Conservation (phyloP, 2,888 invertebrate species). For the Acanthopleura granulata region DNA sequence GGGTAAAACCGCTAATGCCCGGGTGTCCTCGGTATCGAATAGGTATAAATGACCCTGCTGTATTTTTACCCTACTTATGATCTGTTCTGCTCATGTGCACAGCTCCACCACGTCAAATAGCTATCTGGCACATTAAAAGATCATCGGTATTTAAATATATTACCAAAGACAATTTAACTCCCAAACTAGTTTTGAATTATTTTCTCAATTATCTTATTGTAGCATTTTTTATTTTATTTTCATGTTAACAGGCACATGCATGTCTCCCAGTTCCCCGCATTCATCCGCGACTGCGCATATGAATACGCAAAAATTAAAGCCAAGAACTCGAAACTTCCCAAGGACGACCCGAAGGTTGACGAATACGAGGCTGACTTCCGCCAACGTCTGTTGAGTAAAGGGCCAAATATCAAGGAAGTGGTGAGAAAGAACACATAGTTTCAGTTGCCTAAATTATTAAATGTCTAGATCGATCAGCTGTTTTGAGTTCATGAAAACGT, state of each 20-base stretch:
- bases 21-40: no score
- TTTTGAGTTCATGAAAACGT: no score
- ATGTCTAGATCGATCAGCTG: no score
- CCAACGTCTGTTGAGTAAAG: constrained; percentile 22
- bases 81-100: no score
- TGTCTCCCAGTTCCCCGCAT: not conserved
- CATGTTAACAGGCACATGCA: constrained; percentile 8
- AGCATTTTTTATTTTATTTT: not conserved
- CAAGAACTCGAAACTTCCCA: constrained; percentile 11
- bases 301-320: constrained; percentile 17
- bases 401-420: constrained; percentile 33
- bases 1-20: no score
- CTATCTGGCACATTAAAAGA: no score
- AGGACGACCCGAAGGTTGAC: constrained; percentile 30
- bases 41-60: no score
- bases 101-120: no score
- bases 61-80: no score
- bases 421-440: constrained; percentile 20
- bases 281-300: constrained; percentile 5
- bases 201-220: not conserved
- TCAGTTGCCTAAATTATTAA: no score
- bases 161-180: not conserved
- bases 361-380: constrained; percentile 27
- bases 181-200: not conserved
- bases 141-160: no score